Evolutionary conservation across 2,888 invertebrate species (phyloP).

Genomic region (Dichetophora obliterata): DNA sequence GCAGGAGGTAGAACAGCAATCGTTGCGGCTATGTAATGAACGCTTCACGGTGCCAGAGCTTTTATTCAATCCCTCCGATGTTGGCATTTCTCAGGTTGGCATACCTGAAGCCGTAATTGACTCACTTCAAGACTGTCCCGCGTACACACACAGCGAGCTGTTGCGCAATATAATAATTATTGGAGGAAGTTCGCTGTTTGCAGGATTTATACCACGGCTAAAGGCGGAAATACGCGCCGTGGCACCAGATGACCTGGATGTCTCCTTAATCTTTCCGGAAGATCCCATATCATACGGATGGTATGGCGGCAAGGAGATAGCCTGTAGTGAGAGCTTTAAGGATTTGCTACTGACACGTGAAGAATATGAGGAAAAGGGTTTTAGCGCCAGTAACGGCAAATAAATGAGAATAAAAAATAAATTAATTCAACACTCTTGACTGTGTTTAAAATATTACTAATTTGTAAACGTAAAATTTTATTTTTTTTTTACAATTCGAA

Average conservation of each 20-base stretch:
- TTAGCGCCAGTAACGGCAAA: conserved; percentile 53
- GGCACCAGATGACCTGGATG: conserved; percentile 82
- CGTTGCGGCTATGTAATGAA: conserved; percentile 91
- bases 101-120: conserved; percentile 89
- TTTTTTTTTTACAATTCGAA: not conserved
- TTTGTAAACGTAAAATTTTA: conserved; percentile 5
- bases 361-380: conserved; percentile 92
- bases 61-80: conserved; percentile 93
- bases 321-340: conserved; percentile 80
- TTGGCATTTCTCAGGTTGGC: conserved; percentile 92
- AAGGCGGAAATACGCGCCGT: conserved; percentile 83
- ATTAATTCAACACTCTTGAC: no score
- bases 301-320: conserved; percentile 86
- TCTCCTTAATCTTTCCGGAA: conserved; percentile 79
- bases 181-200: conserved; percentile 85
- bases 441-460: no score
- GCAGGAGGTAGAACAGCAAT: conserved; percentile 75
- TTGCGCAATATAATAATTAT: conserved; percentile 86
- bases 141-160: conserved; percentile 81
- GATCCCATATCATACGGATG: conserved; percentile 88
- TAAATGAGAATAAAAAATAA: conserved; percentile 33
- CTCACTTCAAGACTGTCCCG: conserved; percentile 81
- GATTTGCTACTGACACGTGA: conserved; percentile 82
- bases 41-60: conserved; percentile 95
- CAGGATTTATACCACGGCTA: conserved; percentile 86